Evolutionary conservation across 1,140 invertebrate species (phyloP).

Genomic region (Cataglyphis hispanica): DNA sequence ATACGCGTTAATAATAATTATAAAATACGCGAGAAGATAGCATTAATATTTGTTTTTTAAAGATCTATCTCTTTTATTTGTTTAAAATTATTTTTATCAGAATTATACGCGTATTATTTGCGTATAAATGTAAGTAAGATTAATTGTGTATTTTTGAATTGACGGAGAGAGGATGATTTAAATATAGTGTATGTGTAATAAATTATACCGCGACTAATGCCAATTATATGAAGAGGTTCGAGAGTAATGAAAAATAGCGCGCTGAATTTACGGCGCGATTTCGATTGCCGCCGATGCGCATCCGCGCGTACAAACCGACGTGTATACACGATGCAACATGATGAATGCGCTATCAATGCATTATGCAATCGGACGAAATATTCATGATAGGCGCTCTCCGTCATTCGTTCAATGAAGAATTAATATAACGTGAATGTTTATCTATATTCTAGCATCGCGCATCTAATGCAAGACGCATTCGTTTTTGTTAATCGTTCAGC

Average conservation of each 20-base stretch:
- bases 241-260: slow-evolving; percentile 27
- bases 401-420: slow-evolving; percentile 49
- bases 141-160: background rate
- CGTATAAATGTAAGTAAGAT: background rate
- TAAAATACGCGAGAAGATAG: background rate
- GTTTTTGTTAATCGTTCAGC: background rate
- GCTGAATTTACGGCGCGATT: background rate
- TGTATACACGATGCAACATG: slow-evolving; percentile 14
- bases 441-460: background rate
- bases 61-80: background rate
- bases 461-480: background rate
- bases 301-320: slow-evolving; percentile 24
- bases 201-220: slow-evolving; percentile 13
- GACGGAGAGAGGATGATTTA: background rate
- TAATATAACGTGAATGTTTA: slow-evolving; percentile 24
- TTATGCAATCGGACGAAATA: slow-evolving; percentile 52
- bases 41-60: too few species aligned
- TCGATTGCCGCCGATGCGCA: slow-evolving; percentile 11
- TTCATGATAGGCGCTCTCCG: slow-evolving; percentile 34
- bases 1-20: background rate
- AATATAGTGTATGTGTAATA: slow-evolving; percentile 1
- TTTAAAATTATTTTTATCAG: background rate
- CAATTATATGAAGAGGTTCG: slow-evolving; percentile 4
- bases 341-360: slow-evolving; percentile 45
- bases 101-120: background rate